Percentiles rank a stretch among this genome's conserved stretches.
Conservation (phyloP, 2,888 invertebrate species). For the Agrotis exclamationis region DNA sequence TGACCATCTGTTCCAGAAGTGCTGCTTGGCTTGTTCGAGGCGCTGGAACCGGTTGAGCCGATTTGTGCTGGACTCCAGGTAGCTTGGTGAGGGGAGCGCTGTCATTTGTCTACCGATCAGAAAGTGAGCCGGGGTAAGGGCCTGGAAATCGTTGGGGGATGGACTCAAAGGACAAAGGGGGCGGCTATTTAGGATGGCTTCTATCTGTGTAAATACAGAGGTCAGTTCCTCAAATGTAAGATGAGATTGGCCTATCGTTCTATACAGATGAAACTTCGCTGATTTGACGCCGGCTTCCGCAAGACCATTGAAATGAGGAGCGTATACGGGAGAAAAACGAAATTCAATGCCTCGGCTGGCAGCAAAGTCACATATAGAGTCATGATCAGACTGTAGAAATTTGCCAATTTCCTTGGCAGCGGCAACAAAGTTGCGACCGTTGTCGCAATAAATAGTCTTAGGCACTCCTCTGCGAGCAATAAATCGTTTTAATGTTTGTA, state of each 20-base stretch:
- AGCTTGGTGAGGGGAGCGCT: neutral
- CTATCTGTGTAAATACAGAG: constrained; percentile 4
- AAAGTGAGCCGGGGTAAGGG: constrained; percentile 1
- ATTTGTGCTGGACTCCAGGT: neutral
- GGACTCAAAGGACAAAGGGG: constrained; percentile 3
- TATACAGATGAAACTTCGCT: neutral
- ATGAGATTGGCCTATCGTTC: neutral
- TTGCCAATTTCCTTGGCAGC: no score
- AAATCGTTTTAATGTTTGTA: no score
- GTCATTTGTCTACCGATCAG: neutral
- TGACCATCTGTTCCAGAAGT: constrained; percentile 1
- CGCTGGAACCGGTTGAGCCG: constrained; percentile 7
- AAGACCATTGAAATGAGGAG: neutral
- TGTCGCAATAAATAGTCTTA: no score
- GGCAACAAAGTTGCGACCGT: no score
- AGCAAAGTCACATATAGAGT: neutral
- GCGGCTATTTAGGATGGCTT: constrained; percentile 10
- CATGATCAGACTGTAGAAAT: neutral
- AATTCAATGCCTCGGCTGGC: neutral
- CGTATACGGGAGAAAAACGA: neutral
- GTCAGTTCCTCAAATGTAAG: neutral
- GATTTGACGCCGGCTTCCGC: neutral
- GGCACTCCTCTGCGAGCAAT: neutral
- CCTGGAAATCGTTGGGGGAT: neutral
- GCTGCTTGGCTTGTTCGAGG: constrained; percentile 1